A percentile compares a stretch with the other conserved stretches of the same genome.
phyloP scores from a whole-genome alignment of 1,140 invertebrate species.

The Drosophila saltans region DNA sequence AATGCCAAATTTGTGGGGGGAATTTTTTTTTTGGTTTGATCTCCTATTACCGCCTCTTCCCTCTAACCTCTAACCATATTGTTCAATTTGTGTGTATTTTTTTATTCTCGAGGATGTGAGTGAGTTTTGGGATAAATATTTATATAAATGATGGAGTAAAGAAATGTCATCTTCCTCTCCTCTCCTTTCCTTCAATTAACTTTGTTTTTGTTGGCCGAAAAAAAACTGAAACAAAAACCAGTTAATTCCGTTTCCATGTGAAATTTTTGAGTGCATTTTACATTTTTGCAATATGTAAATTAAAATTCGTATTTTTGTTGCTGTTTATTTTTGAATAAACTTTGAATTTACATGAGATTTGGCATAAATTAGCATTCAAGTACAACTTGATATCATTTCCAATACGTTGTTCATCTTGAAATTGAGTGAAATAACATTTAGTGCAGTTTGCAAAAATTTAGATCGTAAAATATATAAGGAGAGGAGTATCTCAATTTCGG shows the following conservation, averaged over 20 bases:
- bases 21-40: background rate
- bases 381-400: constrained; percentile 59
- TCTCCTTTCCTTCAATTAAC: constrained; percentile 9
- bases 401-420: constrained; percentile 37
- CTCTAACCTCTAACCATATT: no score
- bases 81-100: background rate
- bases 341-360: constrained; percentile 47
- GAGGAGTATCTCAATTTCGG: no score
- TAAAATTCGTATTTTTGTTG: constrained; percentile 37
- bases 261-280: constrained; percentile 50
- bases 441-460: no score
- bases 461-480: no score
- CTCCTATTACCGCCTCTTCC: no score
- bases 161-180: background rate
- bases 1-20: background rate
- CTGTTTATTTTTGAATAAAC: constrained; percentile 33
- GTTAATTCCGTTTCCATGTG: constrained; percentile 27
- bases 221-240: constrained; percentile 43
- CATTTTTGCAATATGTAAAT: constrained; percentile 54
- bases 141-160: background rate
- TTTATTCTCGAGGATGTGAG: constrained; percentile 22
- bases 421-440: constrained; percentile 2
- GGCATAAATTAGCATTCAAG: constrained; percentile 71
- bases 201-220: constrained; percentile 15
- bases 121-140: constrained; percentile 43